Evolutionary conservation across 2,888 invertebrate genomes (phyloP).

Genomic region (Eurytoma adleriae): DNA sequence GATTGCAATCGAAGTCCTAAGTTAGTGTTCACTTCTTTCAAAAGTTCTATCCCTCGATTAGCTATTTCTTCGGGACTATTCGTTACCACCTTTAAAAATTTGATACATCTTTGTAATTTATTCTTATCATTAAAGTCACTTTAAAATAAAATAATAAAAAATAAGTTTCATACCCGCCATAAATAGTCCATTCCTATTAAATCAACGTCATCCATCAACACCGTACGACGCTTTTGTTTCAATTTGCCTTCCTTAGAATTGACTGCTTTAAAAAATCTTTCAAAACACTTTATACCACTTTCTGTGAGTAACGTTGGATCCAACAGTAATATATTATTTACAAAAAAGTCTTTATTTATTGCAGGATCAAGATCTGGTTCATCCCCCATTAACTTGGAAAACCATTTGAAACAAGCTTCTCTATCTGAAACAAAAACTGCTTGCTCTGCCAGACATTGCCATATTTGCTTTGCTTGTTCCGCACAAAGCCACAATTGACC

Average conservation of each 20-base stretch:
- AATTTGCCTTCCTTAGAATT: constrained; percentile 96
- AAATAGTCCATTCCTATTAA: constrained; percentile 97
- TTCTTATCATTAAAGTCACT: constrained; percentile 13
- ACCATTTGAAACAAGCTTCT: constrained; percentile 99
- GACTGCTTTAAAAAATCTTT: constrained; percentile 94
- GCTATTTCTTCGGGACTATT: constrained; percentile 95
- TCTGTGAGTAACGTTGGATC: constrained; percentile 95
- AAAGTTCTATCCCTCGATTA: constrained; percentile 91
- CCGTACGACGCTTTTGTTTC: constrained; percentile 89
- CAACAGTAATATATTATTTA: constrained; percentile 93
- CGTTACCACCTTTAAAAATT: constrained; percentile 83
- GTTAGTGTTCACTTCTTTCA: constrained; percentile 96
- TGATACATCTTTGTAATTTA: constrained; percentile 19
- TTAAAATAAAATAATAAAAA: constrained; percentile 12
- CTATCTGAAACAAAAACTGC: constrained; percentile 95
- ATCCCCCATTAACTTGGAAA: constrained; percentile 97
- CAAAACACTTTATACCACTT: constrained; percentile 94
- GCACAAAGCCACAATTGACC: constrained; percentile 98
- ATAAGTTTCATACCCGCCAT: constrained; percentile 85
- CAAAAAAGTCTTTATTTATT: constrained; percentile 96
- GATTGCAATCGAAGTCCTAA: constrained; percentile 91
- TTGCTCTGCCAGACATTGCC: constrained; percentile 96
- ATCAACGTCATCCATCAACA: constrained; percentile 94
- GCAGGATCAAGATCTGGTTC: constrained; percentile 98
- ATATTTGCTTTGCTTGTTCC: constrained; percentile 97